Evolutionary conservation across 2,797 vertebrate species (phyloP), one percentile per base, ranked within the genome.

Genomic region (Tenualosa ilisha): DNA sequence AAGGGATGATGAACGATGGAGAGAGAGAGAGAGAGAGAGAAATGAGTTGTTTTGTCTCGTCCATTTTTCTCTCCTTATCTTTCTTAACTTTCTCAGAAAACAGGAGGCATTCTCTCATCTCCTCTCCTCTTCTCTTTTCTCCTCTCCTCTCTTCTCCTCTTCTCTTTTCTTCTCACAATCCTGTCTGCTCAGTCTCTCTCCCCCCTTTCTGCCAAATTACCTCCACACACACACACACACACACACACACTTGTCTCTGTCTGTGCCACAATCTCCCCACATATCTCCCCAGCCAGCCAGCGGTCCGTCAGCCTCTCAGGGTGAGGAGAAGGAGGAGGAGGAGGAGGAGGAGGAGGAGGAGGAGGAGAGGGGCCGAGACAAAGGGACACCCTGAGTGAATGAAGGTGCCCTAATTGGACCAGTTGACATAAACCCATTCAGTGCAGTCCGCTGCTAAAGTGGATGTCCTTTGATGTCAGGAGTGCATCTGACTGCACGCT

Each of bases 131-230:
- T 24, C 54, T 1, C n/a, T 15, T 43, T 72, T 82, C 50, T 53
- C 24, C 72, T 26, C 49, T 86, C 86, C 87, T 87, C 87, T 86
- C 84, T 26, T 65, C 24, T 15, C 6, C 54, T 90, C 90, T 88
- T n/a, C 24, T 63, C 81, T 59, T 24, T 24, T 31, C 9, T 26
- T 26, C 81, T 54, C 53, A 31, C 31, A 31, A 31, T 31, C 0
- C 31, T 31, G 31, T 31, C 31, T 31, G 31, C 31, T 15, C 63
- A 8, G 8, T 26, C 7, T 37, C 65, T 13, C 65, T n/a, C 1
- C n/a, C 13, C 12, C 65, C 17, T 11, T 12, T 17, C 65, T 15
- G 9, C 26, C 65, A 2, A 15, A 72, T 15, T 11, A 13, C 65
- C 31, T 37, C 13, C 15, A 5, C 31, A 13, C 31, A 11, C 3